These are phyloP conservation scores for Holcopasites calliopsidis DNA, from an alignment of 1,140 invertebrate species.

Conservation along the genomic window DNA sequence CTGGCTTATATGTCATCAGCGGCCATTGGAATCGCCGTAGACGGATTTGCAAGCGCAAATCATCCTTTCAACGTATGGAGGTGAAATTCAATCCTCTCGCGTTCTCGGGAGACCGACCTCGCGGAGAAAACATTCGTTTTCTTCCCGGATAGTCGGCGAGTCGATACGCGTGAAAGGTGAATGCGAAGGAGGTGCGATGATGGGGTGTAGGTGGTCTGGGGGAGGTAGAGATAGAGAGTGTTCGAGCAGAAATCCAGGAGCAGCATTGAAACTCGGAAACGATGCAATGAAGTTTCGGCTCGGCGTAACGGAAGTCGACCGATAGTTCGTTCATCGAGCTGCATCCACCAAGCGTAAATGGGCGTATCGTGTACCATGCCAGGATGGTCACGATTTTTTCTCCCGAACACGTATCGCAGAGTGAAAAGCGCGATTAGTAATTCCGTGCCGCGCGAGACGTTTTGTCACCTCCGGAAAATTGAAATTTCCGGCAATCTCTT, in stretches of 20 bases:
- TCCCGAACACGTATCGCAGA: slow-evolving; percentile 3
- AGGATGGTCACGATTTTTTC: background rate
- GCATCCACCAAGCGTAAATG: slow-evolving; percentile 9
- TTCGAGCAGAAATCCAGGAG: slow-evolving; percentile 59
- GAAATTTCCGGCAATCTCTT: slow-evolving; percentile 47
- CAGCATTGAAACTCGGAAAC: slow-evolving; percentile 61
- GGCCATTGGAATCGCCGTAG: slow-evolving; percentile 50
- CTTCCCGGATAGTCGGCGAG: slow-evolving; percentile 39
- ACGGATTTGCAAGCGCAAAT: slow-evolving; percentile 60
- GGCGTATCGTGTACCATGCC: background rate
- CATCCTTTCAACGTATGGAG: slow-evolving; percentile 49
- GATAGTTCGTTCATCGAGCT: slow-evolving; percentile 55
- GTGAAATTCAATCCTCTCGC: slow-evolving; percentile 52
- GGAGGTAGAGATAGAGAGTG: slow-evolving; percentile 15
- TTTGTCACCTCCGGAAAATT: slow-evolving; percentile 55
- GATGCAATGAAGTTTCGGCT: slow-evolving; percentile 68
- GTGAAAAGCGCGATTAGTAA: slow-evolving; percentile 21
- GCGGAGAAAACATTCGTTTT: slow-evolving; percentile 42
- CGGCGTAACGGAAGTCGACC: slow-evolving; percentile 62
- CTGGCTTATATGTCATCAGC: slow-evolving; percentile 40
- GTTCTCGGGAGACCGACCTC: background rate
- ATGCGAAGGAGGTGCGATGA: background rate
- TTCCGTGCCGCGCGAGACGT: slow-evolving; percentile 40
- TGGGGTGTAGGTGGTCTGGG: background rate
- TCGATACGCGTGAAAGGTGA: slow-evolving; percentile 25